Conservation (phyloP, 2,797 vertebrate genomes). For the Enteromius anoplus region DNA sequence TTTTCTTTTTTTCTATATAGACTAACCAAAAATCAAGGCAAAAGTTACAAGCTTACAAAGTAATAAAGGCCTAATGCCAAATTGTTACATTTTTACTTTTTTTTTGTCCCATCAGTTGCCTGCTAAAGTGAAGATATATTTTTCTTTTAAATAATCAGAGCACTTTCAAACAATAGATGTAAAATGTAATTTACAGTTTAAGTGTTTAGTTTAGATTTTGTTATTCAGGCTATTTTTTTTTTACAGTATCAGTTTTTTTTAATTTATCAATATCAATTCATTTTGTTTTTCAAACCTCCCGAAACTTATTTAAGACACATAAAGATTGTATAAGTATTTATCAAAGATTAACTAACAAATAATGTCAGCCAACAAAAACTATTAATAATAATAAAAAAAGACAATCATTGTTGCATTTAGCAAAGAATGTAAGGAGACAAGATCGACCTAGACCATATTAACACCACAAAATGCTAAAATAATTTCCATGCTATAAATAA, state of each 20-base stretch:
- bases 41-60: not conserved
- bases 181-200: not conserved
- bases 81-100: too few relatives aligned
- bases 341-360: constrained; percentile 76
- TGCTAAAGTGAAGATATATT: not conserved
- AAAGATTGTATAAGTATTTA: constrained; percentile 41
- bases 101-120: not conserved
- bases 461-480: constrained; percentile 45
- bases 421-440: not conserved
- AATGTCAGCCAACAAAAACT: constrained; percentile 75
- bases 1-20: too few relatives aligned
- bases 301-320: not conserved
- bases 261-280: not conserved
- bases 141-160: not conserved
- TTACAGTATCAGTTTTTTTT: not conserved
- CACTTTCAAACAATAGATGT: not conserved
- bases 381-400: constrained; percentile 59
- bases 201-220: not conserved
- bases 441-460: constrained; percentile 12
- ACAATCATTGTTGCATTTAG: not conserved
- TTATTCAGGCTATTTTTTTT: constrained; percentile 4
- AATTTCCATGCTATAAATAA: constrained; percentile 27
- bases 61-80: not conserved
- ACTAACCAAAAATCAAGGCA: not conserved
- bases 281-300: not conserved